Base-by-base conservation (phyloP, 2,113 vertebrate genomes). In the Dryoscopus gambensis region DNA sequence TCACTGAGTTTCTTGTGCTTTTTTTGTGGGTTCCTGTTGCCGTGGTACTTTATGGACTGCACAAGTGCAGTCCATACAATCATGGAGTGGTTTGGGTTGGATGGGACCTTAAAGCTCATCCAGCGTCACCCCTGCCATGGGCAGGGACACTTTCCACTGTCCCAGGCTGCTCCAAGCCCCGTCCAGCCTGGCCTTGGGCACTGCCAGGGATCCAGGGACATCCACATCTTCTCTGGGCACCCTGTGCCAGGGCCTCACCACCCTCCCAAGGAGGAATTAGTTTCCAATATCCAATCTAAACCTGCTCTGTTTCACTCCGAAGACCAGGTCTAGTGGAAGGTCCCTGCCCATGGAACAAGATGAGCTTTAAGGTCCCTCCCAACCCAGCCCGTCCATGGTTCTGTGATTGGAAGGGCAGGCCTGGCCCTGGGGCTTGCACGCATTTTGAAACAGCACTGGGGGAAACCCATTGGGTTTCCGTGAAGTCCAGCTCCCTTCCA, bases 161-260 rank as follows among this genome's bases (percentile, higher is more conserved):
- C 11, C 30, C 53, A 60, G 62, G 30, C 0, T 39, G 46, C 53
- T 75, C n/a, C 62, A 15, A 46, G 7, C 13, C 20, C 10, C 0
- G 0, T 60, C 20, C 53, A 83, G 0, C 16, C 47, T 60, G 24
- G 11, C 8, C n/a, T 62, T 35, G 70, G 20, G 0, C 53, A 68
- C 11, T 60, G 0, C 23, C 60, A 75, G 20, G 30, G 62, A 52
- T 68, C 10, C 83, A 67, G 28, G 33, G 16, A 5, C 78, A 82
- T 24, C 53, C 87, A 30, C 39, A 68, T 28, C 62, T 60, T 0
- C 53, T 31, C 53, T 83, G 53, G 62, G n/a, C 12, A 60, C 8
- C 47, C 60, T 52, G 22, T 81, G 37, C 50, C 76, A 57, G 22
- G 17, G 10, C 15, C 15, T 82, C 0, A 0, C 3, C 53, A 53